phyloP scores from a whole-genome alignment of 2,797 vertebrate genomes.

The Neosilurus mollespiculum region DNA sequence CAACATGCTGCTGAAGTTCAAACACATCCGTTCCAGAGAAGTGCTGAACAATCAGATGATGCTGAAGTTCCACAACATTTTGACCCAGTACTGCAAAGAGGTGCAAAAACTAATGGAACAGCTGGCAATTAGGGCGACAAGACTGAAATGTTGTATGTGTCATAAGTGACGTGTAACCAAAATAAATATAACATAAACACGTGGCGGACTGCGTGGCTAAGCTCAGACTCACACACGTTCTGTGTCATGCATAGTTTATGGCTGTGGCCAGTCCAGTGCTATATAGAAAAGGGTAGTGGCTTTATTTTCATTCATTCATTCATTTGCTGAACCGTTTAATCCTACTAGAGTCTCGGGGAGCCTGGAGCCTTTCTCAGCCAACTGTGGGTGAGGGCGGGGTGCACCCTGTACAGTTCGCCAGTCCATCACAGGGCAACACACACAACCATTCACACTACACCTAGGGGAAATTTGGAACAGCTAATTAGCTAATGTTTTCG shows the following conservation, averaged over 20 bases:
- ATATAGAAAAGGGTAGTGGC: background rate
- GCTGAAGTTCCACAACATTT: conserved; percentile 84
- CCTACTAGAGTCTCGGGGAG: too few relatives aligned
- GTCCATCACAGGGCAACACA: too few relatives aligned
- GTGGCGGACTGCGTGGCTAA: too few relatives aligned
- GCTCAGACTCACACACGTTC: too few relatives aligned
- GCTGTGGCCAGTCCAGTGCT: background rate
- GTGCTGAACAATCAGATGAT: conserved; percentile 84
- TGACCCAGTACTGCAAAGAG: conserved; percentile 91
- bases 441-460: too few relatives aligned
- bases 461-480: too few relatives aligned
- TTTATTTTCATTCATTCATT: too few relatives aligned
- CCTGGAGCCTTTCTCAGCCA: too few relatives aligned
- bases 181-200: background rate
- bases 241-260: background rate
- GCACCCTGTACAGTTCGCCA: too few relatives aligned
- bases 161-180: background rate
- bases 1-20: conserved; percentile 88
- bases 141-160: background rate
- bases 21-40: conserved; percentile 80
- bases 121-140: background rate
- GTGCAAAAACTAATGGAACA: conserved; percentile 62
- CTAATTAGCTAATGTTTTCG: too few relatives aligned
- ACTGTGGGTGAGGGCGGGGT: too few relatives aligned
- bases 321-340: too few relatives aligned